Evolutionary conservation across 2,113 vertebrate genomes (phyloP).

Genomic region (Phoxinus phoxinus): DNA sequence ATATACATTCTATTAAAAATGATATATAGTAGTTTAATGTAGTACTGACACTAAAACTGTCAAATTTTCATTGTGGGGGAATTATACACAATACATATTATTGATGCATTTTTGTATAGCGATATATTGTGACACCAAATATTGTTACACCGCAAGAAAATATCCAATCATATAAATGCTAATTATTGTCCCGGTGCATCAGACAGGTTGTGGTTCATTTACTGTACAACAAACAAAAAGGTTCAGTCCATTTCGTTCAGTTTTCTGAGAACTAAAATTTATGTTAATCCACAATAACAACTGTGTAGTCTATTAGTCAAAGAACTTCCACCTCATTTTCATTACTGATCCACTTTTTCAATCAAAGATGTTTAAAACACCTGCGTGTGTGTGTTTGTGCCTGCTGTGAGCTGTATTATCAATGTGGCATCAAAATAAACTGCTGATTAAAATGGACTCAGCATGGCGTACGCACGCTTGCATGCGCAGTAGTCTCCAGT

Average conservation of each 20-base stretch:
- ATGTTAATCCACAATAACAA: not conserved
- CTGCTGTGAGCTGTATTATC: conserved; percentile 27
- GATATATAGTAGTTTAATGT: too few species aligned
- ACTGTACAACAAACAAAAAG: not conserved
- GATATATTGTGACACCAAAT: too few species aligned
- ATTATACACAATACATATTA: too few species aligned
- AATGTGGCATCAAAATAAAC: conserved; percentile 38
- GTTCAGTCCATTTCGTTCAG: not conserved
- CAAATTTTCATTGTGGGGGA: too few species aligned
- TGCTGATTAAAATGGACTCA: conserved; percentile 22
- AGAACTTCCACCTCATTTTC: conserved; percentile 3
- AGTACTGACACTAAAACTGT: too few species aligned
- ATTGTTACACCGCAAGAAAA: too few species aligned
- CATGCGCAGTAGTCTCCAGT: not conserved
- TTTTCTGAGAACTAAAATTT: not conserved
- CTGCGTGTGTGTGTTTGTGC: conserved; percentile 19
- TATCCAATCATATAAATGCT: not conserved
- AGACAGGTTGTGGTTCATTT: not conserved
- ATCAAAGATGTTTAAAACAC: conserved; percentile 34
- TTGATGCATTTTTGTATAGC: too few species aligned
- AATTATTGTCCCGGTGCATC: not conserved
- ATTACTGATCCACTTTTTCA: conserved; percentile 40
- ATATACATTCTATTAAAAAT: too few species aligned
- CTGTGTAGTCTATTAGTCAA: not conserved
- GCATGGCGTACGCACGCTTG: not conserved